Evolutionary conservation across 2,888 invertebrate species (phyloP).

Genomic region (Megalurothrips usitatus): DNA sequence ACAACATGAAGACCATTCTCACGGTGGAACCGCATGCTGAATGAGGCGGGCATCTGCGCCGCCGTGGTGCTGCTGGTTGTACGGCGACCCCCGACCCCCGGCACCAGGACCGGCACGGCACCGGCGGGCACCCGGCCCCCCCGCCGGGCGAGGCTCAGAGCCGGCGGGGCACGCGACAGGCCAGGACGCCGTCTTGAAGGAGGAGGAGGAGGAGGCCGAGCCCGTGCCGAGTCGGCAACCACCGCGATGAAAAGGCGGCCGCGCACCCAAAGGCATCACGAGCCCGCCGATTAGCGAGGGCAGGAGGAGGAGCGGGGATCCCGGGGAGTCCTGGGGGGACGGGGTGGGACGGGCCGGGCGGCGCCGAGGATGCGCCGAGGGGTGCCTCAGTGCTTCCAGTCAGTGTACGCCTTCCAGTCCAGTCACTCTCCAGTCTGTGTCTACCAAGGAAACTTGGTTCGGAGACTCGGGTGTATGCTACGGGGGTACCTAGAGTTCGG

Average conservation of each 20-base stretch:
- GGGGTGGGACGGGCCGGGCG: no score
- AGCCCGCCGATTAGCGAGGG: background rate
- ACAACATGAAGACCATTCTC: background rate
- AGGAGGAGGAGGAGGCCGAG: conserved; percentile 4
- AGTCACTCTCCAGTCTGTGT: no score
- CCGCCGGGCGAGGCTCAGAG: background rate
- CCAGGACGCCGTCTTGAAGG: conserved; percentile 4
- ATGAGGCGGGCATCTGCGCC: background rate
- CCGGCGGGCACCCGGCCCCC: background rate
- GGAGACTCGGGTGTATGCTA: no score
- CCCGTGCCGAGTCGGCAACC: background rate
- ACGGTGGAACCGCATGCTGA: background rate
- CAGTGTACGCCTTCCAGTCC: no score
- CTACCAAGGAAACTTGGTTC: no score
- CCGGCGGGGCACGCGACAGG: background rate
- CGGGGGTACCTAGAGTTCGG: no score
- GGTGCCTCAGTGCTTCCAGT: no score
- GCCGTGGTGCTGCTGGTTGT: no score
- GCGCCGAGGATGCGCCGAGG: no score
- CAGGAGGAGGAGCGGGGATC: background rate
- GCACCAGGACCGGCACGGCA: background rate
- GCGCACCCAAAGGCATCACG: no score
- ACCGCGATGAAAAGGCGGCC: no score
- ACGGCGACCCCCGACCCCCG: background rate
- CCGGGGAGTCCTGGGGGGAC: no score